Base-by-base conservation (phyloP, 2,113 vertebrate species). In the Periophthalmodon schlosseri region DNA sequence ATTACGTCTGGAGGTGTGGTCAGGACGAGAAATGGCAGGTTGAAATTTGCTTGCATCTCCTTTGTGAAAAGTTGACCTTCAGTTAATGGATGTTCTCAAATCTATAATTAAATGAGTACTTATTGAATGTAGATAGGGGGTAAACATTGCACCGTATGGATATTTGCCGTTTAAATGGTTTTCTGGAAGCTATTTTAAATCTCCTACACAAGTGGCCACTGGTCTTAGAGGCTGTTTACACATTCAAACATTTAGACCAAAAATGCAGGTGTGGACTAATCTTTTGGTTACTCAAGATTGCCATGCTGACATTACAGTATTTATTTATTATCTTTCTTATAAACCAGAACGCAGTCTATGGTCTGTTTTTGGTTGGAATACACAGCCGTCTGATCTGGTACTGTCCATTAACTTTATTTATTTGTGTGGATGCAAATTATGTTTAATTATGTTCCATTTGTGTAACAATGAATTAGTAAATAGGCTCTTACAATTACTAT, bases 41-140 rank as follows among this genome's bases (percentile, higher is more conserved):
- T 85, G 73, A 82, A 88, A 79, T 87, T 87, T 85, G 76, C 77
- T 74, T 78, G 54, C 44, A 76, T 61, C 20, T 80, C 83, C 76
- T 71, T 23, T 10, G 81, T 78, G 81, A 18, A 44, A 72, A 56
- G 73, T 65, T 85, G 77, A 85, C 81, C 79, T 87, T 85, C 61
- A 82, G 57, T 85, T 81, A 68, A 75, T 87, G 70, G 60, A 52
- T 61, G 24, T 69, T 77, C 77, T 72, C 70, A 78, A 71, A 68
- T 11, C 57, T 6, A 74, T 82, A 74, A 72, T 70, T 67, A 16
- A 63, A 47, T 47, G 21, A 58, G 56, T 70, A 39, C 34, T 77
- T 33, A 66, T 68, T 73, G 44, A 8, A 49, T 16, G 58, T 61
- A 15, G n/a, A 33, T 47, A 13, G 20, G 5, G 4, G 76, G 54